Evolutionary conservation across 2,797 vertebrate species (phyloP).

Genomic region (Phoeniculus purpureus): DNA sequence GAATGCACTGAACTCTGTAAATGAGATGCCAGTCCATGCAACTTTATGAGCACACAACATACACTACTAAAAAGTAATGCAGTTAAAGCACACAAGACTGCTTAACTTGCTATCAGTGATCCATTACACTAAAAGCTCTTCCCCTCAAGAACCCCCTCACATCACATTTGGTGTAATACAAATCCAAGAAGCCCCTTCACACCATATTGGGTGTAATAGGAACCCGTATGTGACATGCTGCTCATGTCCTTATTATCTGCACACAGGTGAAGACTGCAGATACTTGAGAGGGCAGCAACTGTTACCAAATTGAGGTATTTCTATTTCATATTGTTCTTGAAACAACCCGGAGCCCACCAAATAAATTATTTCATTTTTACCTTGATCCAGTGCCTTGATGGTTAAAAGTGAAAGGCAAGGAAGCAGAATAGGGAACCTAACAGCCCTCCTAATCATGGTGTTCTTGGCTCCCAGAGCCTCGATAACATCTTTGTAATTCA

Average conservation of each 20-base stretch:
- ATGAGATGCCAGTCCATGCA: background rate
- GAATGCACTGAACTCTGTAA: background rate
- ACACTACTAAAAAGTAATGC: accelerated
- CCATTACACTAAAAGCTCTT: background rate
- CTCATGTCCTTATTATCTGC: accelerated
- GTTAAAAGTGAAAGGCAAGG: constrained; percentile 35
- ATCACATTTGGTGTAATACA: too few relatives aligned
- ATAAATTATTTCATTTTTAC: background rate
- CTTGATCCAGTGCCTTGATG: constrained; percentile 2
- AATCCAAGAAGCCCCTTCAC: background rate
- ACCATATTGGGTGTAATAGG: accelerated
- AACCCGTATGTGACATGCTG: accelerated
- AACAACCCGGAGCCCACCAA: background rate
- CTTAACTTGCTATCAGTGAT: background rate
- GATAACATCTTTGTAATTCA: constrained; percentile 69
- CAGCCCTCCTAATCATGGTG: constrained; percentile 44
- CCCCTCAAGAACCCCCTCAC: background rate
- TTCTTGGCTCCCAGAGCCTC: constrained; percentile 20
- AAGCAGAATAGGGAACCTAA: background rate
- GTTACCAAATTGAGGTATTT: background rate
- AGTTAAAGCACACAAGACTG: background rate
- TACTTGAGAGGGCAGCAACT: background rate
- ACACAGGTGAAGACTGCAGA: background rate
- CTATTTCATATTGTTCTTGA: background rate
- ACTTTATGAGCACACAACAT: background rate